Evolutionary conservation across 2,888 invertebrate genomes (phyloP), one percentile per base, ranked within the genome.

Genomic region (Tanaodytes sp.): DNA sequence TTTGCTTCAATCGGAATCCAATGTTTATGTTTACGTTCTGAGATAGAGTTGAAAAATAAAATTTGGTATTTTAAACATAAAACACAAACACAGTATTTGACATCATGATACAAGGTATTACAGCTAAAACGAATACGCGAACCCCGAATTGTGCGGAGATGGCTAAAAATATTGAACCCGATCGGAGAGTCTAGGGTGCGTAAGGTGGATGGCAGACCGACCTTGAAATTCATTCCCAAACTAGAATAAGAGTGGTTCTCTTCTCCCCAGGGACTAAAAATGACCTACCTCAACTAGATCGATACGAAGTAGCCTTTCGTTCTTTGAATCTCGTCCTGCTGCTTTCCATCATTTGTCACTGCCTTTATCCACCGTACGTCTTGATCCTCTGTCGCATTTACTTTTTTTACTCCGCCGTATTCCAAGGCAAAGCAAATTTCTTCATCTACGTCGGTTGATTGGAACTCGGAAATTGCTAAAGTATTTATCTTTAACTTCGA

Each of bases 181-280:
- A n/a, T n/a, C n/a, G n/a, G n/a, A n/a, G n/a, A n/a, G n/a, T n/a
- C n/a, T n/a, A n/a, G n/a, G n/a, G 23, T 33, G 43, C 68, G 71
- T 73, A 72, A n/a, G 75, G 65, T 71, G 73, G 64, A 69, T 73
- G 72, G 63, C 61, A 74, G 73, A 72, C 73, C 73, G 80, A 78
- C 82, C 84, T 84, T 84, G 84, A 83, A 82, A 80, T 80, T 78
- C 76, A 80, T 80, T 82, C 81, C 79, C 74, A 77, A 81, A 83
- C 79, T 80, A 79, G 82, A 79, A 82, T 82, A 83, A 82, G 82
- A 79, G 80, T 71, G 49, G 70, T 8, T 8, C 23, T 23, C 5
- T 39, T 77, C 75, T 79, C 81, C 77, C 79, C 76, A 62, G 77
- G 77, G 78, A 73, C 51, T 52, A 63, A 74, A 64, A 79, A 59